phyloP scores from a whole-genome alignment of 1,140 invertebrate species.

The Zaprionus taronus region DNA sequence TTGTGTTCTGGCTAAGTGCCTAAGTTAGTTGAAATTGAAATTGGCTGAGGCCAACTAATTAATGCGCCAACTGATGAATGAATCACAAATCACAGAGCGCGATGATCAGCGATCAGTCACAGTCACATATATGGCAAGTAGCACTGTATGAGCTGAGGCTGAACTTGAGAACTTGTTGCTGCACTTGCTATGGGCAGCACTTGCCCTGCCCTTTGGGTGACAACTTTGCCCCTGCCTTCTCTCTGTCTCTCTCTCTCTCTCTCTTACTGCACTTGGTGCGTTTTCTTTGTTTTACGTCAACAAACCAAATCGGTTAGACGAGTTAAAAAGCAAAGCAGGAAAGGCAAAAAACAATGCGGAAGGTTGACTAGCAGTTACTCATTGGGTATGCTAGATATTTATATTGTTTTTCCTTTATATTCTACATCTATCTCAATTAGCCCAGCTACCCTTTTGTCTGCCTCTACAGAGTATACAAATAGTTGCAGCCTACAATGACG shows the following conservation, averaged over 20 bases:
- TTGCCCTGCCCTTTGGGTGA: slow-evolving; percentile 15
- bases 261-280: slow-evolving; percentile 2
- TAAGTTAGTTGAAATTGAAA: slow-evolving; percentile 2
- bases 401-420: neutral
- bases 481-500: slow-evolving; percentile 67
- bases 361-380: neutral
- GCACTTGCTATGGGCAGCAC: slow-evolving; percentile 21
- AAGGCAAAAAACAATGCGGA: neutral
- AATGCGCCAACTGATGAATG: slow-evolving; percentile 37
- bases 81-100: slow-evolving; percentile 20
- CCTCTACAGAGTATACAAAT: slow-evolving; percentile 4
- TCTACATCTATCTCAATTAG: no score
- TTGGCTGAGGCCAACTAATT: slow-evolving; percentile 9
- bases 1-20: neutral
- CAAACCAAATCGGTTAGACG: slow-evolving; percentile 74
- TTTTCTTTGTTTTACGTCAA: slow-evolving; percentile 73
- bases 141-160: slow-evolving; percentile 23
- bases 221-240: neutral
- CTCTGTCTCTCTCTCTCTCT: no score
- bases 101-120: neutral
- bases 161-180: slow-evolving; percentile 1
- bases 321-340: slow-evolving; percentile 45
- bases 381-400: neutral
- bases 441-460: neutral
- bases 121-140: slow-evolving; percentile 21